A percentile compares a stretch with the other conserved stretches of the same genome.
Conservation (phyloP, 2,797 vertebrate genomes). For the Acomys russatus region DNA sequence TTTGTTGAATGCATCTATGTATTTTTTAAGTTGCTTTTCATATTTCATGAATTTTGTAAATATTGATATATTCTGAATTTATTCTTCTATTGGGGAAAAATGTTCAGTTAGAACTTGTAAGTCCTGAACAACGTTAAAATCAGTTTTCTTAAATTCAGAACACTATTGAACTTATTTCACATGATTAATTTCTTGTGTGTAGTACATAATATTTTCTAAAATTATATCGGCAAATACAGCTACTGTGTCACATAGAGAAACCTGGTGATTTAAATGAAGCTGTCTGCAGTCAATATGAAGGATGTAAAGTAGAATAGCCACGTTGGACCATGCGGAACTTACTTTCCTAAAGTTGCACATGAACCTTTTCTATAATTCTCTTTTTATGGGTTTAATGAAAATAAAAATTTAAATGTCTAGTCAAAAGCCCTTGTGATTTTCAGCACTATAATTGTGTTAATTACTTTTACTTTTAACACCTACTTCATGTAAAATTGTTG, state of each 20-base stretch:
- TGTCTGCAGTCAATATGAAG: constrained; percentile 1
- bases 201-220: constrained; percentile 42
- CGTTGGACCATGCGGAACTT: constrained; percentile 35
- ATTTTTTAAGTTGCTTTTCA: constrained; percentile 66
- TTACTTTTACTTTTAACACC: constrained; percentile 34
- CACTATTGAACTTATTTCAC: constrained; percentile 29
- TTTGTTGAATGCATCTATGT: constrained; percentile 86
- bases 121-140: constrained; percentile 58
- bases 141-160: constrained; percentile 66
- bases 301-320: constrained; percentile 16
- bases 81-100: constrained; percentile 49
- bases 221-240: constrained; percentile 13
- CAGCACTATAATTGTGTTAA: constrained; percentile 42
- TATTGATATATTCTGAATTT: constrained; percentile 61
- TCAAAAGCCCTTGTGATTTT: constrained; percentile 69
- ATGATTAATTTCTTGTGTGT: constrained; percentile 55
- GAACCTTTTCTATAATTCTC: constrained; percentile 20
- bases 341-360: constrained; percentile 55
- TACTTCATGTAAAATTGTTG: constrained; percentile 51
- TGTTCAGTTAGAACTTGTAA: constrained; percentile 26
- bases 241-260: constrained; percentile 49
- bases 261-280: neutral
- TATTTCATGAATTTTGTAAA: constrained; percentile 46
- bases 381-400: constrained; percentile 61
- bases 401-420: constrained; percentile 65